These are phyloP conservation scores for Ceuthmochares aereus DNA, from an alignment of 2,113 vertebrate genomes.

Conservation along the genomic window DNA sequence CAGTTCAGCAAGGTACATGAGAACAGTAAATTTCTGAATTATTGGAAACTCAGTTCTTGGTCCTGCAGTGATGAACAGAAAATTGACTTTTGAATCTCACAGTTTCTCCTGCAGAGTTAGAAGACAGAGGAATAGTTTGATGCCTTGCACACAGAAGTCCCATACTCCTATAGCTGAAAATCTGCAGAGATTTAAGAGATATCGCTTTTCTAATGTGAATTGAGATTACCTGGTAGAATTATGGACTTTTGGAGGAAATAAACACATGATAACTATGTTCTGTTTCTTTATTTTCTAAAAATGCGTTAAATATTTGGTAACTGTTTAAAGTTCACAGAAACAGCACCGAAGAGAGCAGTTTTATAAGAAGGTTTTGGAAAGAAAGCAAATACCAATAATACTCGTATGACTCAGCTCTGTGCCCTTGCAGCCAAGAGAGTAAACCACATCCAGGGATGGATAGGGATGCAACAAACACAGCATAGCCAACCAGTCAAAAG, in stretches of 20 bases:
- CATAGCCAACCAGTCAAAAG: rapidly evolving
- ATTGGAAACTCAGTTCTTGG: not conserved
- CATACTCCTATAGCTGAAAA: not conserved
- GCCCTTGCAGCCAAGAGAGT: not conserved
- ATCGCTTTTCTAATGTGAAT: not conserved
- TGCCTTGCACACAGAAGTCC: not conserved
- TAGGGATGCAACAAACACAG: not conserved
- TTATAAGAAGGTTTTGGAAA: not conserved
- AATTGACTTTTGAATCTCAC: not conserved
- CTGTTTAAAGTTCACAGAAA: not conserved
- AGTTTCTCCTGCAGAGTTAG: not conserved
- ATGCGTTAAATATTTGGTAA: not conserved
- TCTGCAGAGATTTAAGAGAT: not conserved
- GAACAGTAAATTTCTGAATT: not conserved
- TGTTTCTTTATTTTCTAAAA: not conserved
- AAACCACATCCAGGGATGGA: not conserved
- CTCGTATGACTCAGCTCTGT: not conserved
- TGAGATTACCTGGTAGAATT: not conserved
- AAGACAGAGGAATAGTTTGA: not conserved
- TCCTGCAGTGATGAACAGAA: not conserved
- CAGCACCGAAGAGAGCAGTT: not conserved
- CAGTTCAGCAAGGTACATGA: not conserved
- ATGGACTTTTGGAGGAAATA: not conserved
- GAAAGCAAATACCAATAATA: not conserved
- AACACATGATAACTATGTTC: not conserved